phyloP scores from a whole-genome alignment of 2,888 invertebrate species.

The Kuschelorhynchus macadamiae region DNA sequence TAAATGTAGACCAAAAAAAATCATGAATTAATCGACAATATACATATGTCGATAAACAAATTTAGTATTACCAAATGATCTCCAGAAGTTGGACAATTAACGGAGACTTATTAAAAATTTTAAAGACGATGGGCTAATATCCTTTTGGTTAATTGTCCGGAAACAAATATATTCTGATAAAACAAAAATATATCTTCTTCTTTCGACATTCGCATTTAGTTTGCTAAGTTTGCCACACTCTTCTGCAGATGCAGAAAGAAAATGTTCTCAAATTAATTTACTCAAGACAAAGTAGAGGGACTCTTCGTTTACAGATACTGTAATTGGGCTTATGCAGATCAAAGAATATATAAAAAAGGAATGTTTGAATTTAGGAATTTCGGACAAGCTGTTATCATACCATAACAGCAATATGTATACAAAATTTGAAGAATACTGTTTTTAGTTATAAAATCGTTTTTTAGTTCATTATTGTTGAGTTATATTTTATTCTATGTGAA shows the following conservation, averaged over 20 bases:
- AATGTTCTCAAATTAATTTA: constrained; percentile 12
- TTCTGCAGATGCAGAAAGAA: constrained; percentile 10
- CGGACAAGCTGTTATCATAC: neutral
- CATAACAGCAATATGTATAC: constrained; percentile 5
- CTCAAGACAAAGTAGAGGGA: constrained; percentile 12
- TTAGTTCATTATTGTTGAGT: neutral
- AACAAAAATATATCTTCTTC: constrained; percentile 6
- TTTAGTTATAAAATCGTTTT: neutral
- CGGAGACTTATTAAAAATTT: constrained; percentile 8
- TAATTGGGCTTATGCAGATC: constrained; percentile 7
- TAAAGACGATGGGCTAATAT: constrained; percentile 5
- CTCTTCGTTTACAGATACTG: neutral
- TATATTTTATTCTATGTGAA: neutral
- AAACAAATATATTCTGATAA: constrained; percentile 15
- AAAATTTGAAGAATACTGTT: neutral
- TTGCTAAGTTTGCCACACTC: constrained; percentile 14
- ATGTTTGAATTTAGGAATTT: constrained; percentile 9
- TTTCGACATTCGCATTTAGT: constrained; percentile 14
- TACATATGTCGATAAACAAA: too few species aligned
- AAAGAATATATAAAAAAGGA: constrained; percentile 15
- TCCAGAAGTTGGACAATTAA: too few species aligned
- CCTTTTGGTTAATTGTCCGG: constrained; percentile 8
- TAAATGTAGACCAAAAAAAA: too few species aligned
- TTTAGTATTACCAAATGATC: too few species aligned
- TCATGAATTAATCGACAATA: too few species aligned